A percentile compares a stretch with the other conserved stretches of the same genome.
These are phyloP conservation scores for Drosophila buzzatii DNA, from an alignment of 2,888 invertebrate species.

Conservation along the genomic window DNA sequence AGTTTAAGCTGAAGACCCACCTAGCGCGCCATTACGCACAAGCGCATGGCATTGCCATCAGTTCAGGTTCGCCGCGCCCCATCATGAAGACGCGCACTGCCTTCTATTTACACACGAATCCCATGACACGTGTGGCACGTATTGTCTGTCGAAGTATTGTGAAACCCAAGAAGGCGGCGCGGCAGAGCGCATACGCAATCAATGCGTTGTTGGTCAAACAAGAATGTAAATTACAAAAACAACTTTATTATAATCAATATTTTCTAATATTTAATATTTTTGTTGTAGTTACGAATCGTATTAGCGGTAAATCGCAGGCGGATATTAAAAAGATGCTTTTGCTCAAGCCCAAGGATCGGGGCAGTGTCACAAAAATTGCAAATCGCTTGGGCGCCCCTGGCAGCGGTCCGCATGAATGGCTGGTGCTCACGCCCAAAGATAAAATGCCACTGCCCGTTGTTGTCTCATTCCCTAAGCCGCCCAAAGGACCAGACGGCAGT, in stretches of 20 bases:
- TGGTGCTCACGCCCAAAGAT: slow-evolving; percentile 85
- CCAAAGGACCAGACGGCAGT: slow-evolving; percentile 95
- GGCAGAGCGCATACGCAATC: slow-evolving; percentile 93
- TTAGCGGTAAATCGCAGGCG: slow-evolving; percentile 86
- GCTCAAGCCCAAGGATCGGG: slow-evolving; percentile 87
- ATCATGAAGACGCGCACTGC: slow-evolving; percentile 99
- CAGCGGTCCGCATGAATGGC: slow-evolving; percentile 86
- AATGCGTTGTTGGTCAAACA: slow-evolving; percentile 93
- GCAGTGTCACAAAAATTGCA: slow-evolving; percentile 90
- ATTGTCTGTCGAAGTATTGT: slow-evolving; percentile 93
- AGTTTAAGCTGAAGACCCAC: slow-evolving; percentile 97
- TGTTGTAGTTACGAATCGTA: slow-evolving; percentile 86
- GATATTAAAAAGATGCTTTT: slow-evolving; percentile 87
- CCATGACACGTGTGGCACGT: slow-evolving; percentile 95
- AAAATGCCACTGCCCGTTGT: slow-evolving; percentile 92
- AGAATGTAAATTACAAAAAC: slow-evolving; percentile 90
- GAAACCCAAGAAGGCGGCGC: slow-evolving; percentile 93
- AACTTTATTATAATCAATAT: not conserved
- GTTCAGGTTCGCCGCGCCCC: slow-evolving; percentile 93
- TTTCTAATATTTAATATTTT: not conserved
- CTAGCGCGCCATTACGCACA: slow-evolving; percentile 97
- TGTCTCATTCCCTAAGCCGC: slow-evolving; percentile 95
- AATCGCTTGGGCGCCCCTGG: slow-evolving; percentile 89
- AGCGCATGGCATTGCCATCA: slow-evolving; percentile 91
- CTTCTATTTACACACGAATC: slow-evolving; percentile 96